A percentile compares a stretch with the other conserved stretches of the same genome.
These are phyloP conservation scores for Mesaphorura yosii DNA, from an alignment of 1,140 invertebrate genomes.

Conservation along the genomic window DNA sequence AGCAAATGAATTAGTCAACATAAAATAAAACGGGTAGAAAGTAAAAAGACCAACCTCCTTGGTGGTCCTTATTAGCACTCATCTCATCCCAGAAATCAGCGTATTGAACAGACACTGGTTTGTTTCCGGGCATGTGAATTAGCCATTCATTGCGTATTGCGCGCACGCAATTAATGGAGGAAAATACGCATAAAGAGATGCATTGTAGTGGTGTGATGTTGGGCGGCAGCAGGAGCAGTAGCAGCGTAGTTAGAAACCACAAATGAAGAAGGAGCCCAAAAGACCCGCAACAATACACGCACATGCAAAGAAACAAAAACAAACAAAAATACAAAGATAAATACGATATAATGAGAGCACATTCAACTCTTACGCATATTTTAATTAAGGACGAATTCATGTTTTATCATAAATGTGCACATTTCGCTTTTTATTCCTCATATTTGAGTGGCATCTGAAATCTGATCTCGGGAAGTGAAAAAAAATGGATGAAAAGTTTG, in stretches of 20 bases:
- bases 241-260: background rate
- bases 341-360: background rate
- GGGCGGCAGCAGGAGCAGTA: no score
- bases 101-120: constrained; percentile 28
- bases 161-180: background rate
- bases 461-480: no score
- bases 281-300: no score
- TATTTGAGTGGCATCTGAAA: no score
- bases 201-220: background rate
- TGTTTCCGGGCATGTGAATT: background rate
- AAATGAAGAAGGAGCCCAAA: background rate
- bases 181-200: background rate
- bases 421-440: no score
- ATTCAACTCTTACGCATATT: background rate
- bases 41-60: constrained; percentile 23
- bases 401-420: no score
- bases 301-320: constrained; percentile 14
- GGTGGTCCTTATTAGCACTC: constrained; percentile 30
- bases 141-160: no score
- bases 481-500: no score
- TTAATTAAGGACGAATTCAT: background rate
- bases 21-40: constrained; percentile 11
- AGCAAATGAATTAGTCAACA: constrained; percentile 10
- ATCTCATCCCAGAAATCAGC: constrained; percentile 31
- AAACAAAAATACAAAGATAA: background rate